Base-by-base conservation (phyloP, 2,888 invertebrate species). In the Icerya purchasi region DNA sequence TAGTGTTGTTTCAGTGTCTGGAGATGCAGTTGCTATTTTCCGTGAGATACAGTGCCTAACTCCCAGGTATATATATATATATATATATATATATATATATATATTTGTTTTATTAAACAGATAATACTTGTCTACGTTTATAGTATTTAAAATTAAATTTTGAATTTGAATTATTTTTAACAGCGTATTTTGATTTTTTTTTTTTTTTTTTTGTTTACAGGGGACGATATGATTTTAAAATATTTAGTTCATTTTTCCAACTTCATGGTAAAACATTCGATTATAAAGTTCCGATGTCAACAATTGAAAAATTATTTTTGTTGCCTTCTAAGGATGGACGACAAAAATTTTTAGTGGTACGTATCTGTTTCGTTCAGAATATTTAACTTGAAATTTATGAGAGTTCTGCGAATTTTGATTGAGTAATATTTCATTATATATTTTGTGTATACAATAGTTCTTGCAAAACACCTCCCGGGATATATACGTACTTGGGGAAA, bases 241-340 rank as follows among this genome's bases (percentile, higher is more conserved):
- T 94, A 62, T 94, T 89, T 73, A 86, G 88, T 57, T 78, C 86
- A 0, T 91, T 91, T 72, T 83, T 93, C 67, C 90, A 92, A 73
- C 79, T 93, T 62, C 92, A 92, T 69, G 93, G 93, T 68, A 99
- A 98, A 79, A 97, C 98, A 0, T 98, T 96, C 70, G 98, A 98
- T 75, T 99, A 98, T 77, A 98, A 99, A 75, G 97, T 98, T 66
- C 96, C 97, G 0, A 89, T 93, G 82, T 89, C 90, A 1, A 94
- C 96, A 0, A 94, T 99, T 2, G 75, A 96, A 19, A 81, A 98
- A 5, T 74, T 98, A 19, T 98, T 98, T 70, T 75, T 97, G 36
- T 74, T 99, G 57, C 97, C 97, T 0, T 97, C 99, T 71, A 93
- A 92, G 70, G 97, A 98, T 71, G 86, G 84, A n/a, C 76, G 97